Evolutionary conservation across 1,140 invertebrate species (phyloP), one percentile per base, ranked within the genome.

Genomic region (Aphelenchoides besseyi): DNA sequence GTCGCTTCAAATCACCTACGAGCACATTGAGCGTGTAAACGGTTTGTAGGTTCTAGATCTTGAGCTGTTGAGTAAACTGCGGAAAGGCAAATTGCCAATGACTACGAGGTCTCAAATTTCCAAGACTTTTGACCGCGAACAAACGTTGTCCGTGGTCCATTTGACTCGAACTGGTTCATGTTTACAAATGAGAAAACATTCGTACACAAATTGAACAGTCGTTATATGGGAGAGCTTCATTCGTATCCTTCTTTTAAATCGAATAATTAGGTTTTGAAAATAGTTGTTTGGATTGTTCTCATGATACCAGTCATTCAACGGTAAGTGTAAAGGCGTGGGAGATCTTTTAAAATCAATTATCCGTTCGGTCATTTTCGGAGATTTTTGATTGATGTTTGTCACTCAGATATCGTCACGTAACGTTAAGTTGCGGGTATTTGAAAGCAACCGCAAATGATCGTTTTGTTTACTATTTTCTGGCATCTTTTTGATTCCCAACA

Each of bases 221-320:
- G n/a, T n/a, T n/a, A n/a, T n/a, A n/a, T n/a, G n/a, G n/a, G n/a
- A n/a, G n/a, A n/a, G n/a, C n/a, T n/a, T n/a, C n/a, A n/a, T n/a
- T n/a, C n/a, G n/a, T 48, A 48, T 48, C 41, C 12, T 48, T 23
- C 41, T 12, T 23, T 23, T 12, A 23, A 48, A 48, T 48, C n/a
- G 41, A 23, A 12, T 23, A 23, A 48, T 23, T 48, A 48, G 12
- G 23, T 16, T 12, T 48, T 23, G 41, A 23, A 48, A 48, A 48
- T 48, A 23, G 41, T 48, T 48, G 41, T 48, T 48, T 48, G 41
- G 41, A n/a, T n/a, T n/a, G n/a, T n/a, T n/a, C n/a, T n/a, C n/a
- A n/a, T n/a, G n/a, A n/a, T n/a, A n/a, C 41, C 41, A 48, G 23
- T 23, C 41, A 16, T 48, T 48, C 41, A 23, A 48, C 12, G 41